These are phyloP conservation scores for Ophiothrix spiculata DNA, from an alignment of 35 echinoderm and acorn worm genomes.

Conservation along the genomic window DNA sequence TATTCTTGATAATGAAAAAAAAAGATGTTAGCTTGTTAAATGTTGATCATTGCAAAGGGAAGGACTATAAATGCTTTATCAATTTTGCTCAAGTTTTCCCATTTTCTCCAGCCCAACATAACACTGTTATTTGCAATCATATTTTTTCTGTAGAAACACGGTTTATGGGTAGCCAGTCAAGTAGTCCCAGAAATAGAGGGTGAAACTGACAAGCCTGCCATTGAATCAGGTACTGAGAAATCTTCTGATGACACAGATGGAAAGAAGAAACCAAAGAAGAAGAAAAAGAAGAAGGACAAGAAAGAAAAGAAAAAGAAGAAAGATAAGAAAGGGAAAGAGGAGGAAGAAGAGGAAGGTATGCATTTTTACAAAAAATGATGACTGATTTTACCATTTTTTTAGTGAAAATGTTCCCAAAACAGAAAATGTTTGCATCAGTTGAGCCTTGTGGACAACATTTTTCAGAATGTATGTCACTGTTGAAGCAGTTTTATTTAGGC, in stretches of 20 bases:
- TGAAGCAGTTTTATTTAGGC: no score
- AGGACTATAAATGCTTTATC: no score
- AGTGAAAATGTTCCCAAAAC: not conserved
- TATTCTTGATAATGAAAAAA: not conserved
- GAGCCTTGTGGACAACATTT: no score
- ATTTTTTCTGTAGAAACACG: slow-evolving; percentile 82
- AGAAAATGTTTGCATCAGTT: not conserved
- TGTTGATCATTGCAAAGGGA: no score
- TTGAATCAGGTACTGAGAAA: slow-evolving; percentile 6
- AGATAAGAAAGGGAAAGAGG: slow-evolving; percentile 37
- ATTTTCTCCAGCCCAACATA: no score
- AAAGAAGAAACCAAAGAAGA: slow-evolving; percentile 23
- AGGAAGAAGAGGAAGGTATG: slow-evolving; percentile 20
- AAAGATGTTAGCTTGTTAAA: not conserved
- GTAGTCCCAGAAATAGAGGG: slow-evolving; percentile 64
- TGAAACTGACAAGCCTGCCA: not conserved
- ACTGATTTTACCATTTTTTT: not conserved
- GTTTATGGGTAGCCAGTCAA: slow-evolving; percentile 80
- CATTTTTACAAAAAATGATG: not conserved
- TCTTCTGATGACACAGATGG: slow-evolving; percentile 19
- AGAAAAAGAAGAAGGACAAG: slow-evolving; percentile 50
- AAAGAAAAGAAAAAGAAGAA: no score
- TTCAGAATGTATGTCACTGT: no score
- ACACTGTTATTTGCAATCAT: no score
- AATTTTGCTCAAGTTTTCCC: no score